phyloP scores from a whole-genome alignment of 2,113 vertebrate species.

The Galemys pyrenaicus region DNA sequence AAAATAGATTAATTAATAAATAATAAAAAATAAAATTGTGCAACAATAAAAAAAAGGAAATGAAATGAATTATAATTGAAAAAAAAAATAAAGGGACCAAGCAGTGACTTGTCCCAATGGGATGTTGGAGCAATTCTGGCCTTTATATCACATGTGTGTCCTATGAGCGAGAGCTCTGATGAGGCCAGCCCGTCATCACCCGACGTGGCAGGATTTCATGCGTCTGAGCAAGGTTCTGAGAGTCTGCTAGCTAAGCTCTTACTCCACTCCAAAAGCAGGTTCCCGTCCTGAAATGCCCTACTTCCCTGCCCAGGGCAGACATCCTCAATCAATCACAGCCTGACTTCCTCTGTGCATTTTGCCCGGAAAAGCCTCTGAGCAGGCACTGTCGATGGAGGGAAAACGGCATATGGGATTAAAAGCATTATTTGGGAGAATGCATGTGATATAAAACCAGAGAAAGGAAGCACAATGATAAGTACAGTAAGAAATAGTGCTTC shows the following conservation, averaged over 20 bases:
- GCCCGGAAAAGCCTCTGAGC: background rate
- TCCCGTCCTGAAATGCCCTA: background rate
- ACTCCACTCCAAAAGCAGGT: background rate
- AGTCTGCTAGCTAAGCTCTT: background rate
- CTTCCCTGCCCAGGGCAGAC: background rate
- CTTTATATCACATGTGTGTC: accelerated
- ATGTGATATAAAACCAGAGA: background rate
- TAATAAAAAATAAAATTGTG: too few relatives aligned
- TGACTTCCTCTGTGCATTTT: background rate
- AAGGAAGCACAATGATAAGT: background rate
- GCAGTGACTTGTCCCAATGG: background rate
- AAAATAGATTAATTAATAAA: too few relatives aligned
- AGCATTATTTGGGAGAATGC: accelerated
- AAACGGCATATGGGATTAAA: background rate
- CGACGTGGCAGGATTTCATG: background rate
- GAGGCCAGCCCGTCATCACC: background rate
- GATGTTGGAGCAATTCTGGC: background rate
- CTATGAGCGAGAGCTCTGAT: background rate
- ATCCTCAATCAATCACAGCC: background rate
- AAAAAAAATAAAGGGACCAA: background rate
- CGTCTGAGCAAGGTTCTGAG: too few relatives aligned
- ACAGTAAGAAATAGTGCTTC: background rate
- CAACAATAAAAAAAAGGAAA: too few relatives aligned
- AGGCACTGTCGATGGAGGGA: background rate
- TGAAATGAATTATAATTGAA: too few relatives aligned